Evolutionary conservation across 1,140 invertebrate genomes (phyloP).

Genomic region (Aleiodes sp.): DNA sequence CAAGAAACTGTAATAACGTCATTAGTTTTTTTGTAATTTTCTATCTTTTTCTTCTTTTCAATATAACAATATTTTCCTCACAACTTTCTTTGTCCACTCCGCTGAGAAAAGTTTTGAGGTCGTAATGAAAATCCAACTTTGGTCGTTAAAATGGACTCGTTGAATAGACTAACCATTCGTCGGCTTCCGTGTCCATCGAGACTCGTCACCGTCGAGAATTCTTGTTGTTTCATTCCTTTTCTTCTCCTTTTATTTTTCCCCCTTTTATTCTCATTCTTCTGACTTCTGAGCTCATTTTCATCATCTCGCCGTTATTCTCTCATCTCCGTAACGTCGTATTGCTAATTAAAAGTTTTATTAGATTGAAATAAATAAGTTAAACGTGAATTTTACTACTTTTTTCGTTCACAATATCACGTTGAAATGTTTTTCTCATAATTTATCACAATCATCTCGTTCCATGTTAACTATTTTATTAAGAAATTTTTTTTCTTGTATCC

Average conservation of each 20-base stretch:
- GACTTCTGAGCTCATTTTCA: background rate
- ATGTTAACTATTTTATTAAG: background rate
- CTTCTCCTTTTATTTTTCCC: background rate
- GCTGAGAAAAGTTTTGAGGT: slow-evolving; percentile 17
- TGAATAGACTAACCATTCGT: slow-evolving; percentile 37
- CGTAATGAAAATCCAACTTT: slow-evolving; percentile 29
- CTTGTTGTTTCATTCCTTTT: slow-evolving; percentile 25
- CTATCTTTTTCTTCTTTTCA: background rate
- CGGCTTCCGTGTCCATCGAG: slow-evolving; percentile 39
- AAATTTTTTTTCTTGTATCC: background rate
- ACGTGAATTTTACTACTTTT: slow-evolving; percentile 25
- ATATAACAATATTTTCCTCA: slow-evolving; percentile 17
- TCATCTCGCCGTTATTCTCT: background rate
- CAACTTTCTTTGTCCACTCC: slow-evolving; percentile 20
- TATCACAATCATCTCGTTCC: background rate
- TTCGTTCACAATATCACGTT: background rate
- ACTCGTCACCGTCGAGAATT: slow-evolving; percentile 20
- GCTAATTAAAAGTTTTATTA: slow-evolving; percentile 50
- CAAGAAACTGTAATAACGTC: no score
- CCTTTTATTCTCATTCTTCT: background rate
- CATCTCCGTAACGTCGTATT: background rate
- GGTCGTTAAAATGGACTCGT: slow-evolving; percentile 22
- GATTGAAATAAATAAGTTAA: slow-evolving; percentile 43
- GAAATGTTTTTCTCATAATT: background rate
- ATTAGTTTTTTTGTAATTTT: no score